A percentile compares a stretch with the other conserved stretches of the same genome.
These are phyloP conservation scores for Elachura formosa DNA, from an alignment of 2,113 vertebrate species.

Conservation along the genomic window DNA sequence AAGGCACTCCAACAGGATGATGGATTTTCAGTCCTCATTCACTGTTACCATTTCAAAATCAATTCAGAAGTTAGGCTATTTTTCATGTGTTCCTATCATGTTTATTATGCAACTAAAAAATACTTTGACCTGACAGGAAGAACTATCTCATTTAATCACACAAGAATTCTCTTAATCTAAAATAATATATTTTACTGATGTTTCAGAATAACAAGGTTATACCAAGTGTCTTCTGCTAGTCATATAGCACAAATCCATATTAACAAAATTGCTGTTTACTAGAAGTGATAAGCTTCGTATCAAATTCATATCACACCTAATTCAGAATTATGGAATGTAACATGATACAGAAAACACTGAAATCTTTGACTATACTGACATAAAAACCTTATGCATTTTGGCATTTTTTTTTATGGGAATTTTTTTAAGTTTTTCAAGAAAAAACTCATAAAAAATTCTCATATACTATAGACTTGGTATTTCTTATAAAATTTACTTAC, in stretches of 20 bases:
- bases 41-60: neutral
- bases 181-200: neutral
- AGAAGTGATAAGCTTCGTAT: neutral
- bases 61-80: neutral
- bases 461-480: neutral
- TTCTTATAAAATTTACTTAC: neutral
- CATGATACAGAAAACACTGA: neutral
- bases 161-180: constrained; percentile 8
- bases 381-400: neutral
- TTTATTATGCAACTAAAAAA: constrained; percentile 1
- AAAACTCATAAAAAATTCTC: neutral
- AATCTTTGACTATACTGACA: neutral
- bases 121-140: neutral
- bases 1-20: constrained; percentile 49
- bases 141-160: neutral
- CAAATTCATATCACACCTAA: neutral
- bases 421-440: neutral
- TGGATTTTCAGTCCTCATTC: neutral
- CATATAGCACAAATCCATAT: neutral
- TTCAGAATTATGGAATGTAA: neutral
- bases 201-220: neutral
- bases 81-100: neutral
- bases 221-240: neutral
- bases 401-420: neutral
- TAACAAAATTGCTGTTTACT: neutral